Evolutionary conservation across 2,113 vertebrate species (phyloP).

Genomic region (Ursus arctos): DNA sequence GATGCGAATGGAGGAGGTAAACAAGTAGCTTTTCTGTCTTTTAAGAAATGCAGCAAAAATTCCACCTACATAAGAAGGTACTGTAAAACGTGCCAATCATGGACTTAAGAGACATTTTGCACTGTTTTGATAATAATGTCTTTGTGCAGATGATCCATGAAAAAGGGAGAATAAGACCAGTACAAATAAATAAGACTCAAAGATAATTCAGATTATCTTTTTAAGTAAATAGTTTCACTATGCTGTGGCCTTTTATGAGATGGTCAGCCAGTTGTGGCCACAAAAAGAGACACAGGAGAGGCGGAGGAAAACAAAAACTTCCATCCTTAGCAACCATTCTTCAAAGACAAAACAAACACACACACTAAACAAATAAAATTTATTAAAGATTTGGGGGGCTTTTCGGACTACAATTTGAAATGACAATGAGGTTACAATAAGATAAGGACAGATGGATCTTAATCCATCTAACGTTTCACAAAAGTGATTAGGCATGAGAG

Average conservation of each 20-base stretch:
- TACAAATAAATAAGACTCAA: constrained; percentile 43
- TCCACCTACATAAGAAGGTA: not conserved
- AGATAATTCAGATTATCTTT: constrained; percentile 36
- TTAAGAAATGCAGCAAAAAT: not conserved
- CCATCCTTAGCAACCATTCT: not conserved
- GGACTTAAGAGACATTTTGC: not conserved
- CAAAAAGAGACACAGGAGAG: not conserved
- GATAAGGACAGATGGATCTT: not conserved
- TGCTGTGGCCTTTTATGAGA: not conserved
- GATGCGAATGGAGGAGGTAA: not conserved
- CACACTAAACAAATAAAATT: constrained; percentile 6
- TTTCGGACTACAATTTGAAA: constrained; percentile 18
- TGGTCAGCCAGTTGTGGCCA: not conserved
- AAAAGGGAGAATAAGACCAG: constrained; percentile 9
- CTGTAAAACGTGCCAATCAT: not conserved
- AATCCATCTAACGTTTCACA: not conserved
- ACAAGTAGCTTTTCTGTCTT: not conserved
- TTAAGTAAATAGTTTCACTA: not conserved
- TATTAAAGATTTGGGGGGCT: not conserved
- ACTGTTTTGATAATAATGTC: not conserved
- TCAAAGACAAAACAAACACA: constrained; percentile 21
- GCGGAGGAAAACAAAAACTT: not conserved
- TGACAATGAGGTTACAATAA: not conserved
- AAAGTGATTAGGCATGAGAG: not conserved
- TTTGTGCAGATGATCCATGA: not conserved